phyloP scores from a whole-genome alignment of 2,888 invertebrate species.

The Acleris sparsana region DNA sequence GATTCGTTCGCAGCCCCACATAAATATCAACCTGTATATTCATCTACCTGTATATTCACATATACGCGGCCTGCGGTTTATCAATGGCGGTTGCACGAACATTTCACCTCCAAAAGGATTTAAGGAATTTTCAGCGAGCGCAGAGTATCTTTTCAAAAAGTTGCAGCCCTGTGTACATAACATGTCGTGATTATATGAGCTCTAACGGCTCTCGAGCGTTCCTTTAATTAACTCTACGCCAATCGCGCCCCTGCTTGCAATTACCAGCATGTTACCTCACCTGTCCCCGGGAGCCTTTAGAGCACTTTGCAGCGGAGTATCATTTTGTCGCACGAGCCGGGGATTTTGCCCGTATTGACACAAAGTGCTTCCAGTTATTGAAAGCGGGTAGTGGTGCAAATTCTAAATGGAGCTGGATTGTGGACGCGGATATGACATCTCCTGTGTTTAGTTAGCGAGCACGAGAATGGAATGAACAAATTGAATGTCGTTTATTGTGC shows the following conservation, averaged over 20 bases:
- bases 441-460: too few species aligned
- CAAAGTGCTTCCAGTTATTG: conserved; percentile 1
- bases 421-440: too few species aligned
- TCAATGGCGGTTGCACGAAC: neutral
- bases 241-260: conserved; percentile 41
- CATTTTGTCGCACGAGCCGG: neutral
- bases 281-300: conserved; percentile 17
- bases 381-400: neutral
- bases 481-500: too few species aligned
- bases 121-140: neutral
- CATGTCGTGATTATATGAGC: conserved; percentile 41
- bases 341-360: conserved; percentile 3
- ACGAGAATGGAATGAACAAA: too few species aligned
- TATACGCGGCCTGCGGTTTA: neutral
- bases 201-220: conserved; percentile 42
- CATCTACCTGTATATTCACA: neutral
- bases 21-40: neutral
- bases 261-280: conserved; percentile 39
- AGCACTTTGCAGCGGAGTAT: conserved; percentile 3
- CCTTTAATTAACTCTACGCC: conserved; percentile 49
- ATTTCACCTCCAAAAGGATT: neutral
- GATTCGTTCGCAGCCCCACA: neutral
- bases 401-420: too few species aligned
- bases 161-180: conserved; percentile 23
- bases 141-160: neutral